phyloP scores from a whole-genome alignment of 2,888 invertebrate genomes.

The Parapristionchus giblindavisi region DNA sequence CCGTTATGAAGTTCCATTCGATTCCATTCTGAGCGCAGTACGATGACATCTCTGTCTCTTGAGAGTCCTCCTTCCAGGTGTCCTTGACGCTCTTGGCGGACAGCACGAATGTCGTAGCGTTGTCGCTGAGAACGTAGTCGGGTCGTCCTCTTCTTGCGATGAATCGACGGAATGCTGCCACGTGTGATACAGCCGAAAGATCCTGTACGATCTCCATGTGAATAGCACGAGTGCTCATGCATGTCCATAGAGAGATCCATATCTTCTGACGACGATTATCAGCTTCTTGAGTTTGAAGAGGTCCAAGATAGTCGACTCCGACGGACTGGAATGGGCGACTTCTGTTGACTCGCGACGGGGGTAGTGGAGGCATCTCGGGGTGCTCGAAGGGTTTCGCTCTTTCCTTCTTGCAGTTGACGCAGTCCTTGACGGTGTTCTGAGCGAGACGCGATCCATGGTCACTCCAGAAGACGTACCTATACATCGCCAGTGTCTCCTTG shows the following conservation, averaged over 20 bases:
- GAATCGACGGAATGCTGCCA: constrained; percentile 67
- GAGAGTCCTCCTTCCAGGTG: constrained; percentile 41
- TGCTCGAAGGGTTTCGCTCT: constrained; percentile 50
- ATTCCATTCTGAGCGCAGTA: constrained; percentile 43
- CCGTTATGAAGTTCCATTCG: constrained; percentile 69
- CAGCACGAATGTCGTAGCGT: constrained; percentile 69
- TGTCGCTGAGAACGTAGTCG: constrained; percentile 65
- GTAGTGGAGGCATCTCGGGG: constrained; percentile 68
- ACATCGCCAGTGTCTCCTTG: constrained; percentile 45
- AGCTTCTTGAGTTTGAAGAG: constrained; percentile 58
- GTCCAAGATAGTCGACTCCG: constrained; percentile 70
- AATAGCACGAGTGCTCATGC: constrained; percentile 69
- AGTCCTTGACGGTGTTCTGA: constrained; percentile 51
- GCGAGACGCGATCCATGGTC: constrained; percentile 51
- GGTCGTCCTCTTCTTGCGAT: constrained; percentile 68
- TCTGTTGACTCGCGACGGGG: constrained; percentile 60
- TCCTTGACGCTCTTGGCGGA: constrained; percentile 37
- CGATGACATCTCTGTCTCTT: no score
- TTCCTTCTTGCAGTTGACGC: constrained; percentile 61
- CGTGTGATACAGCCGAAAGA: constrained; percentile 64
- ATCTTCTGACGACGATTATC: constrained; percentile 52
- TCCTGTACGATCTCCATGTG: constrained; percentile 69
- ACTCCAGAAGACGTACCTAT: constrained; percentile 37
- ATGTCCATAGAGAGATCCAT: constrained; percentile 70
- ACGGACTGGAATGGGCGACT: constrained; percentile 61